phyloP scores from a whole-genome alignment of 2,888 invertebrate species.

The Aphodius granarius region DNA sequence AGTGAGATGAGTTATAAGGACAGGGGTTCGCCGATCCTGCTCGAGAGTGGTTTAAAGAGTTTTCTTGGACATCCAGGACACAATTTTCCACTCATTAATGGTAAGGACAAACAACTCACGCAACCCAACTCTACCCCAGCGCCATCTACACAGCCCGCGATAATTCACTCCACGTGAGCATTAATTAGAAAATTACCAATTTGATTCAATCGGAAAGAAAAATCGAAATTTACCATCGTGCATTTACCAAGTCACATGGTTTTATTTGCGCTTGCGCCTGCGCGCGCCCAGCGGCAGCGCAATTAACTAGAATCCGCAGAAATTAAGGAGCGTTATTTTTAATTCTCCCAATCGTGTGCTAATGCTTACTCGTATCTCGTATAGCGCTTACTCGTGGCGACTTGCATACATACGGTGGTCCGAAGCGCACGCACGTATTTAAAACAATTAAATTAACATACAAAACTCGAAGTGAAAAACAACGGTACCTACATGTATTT shows the following conservation, averaged over 20 bases:
- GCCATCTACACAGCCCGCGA: neutral
- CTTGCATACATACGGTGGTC: neutral
- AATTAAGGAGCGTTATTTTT: slow-evolving; percentile 47
- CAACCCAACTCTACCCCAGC: neutral
- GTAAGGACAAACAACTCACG: slow-evolving; percentile 53
- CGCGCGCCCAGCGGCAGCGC: slow-evolving; percentile 23
- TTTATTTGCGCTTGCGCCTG: slow-evolving; percentile 35
- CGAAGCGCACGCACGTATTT: neutral
- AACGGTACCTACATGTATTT: neutral
- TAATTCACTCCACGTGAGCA: no score
- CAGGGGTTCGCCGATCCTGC: slow-evolving; percentile 81
- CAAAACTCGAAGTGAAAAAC: slow-evolving; percentile 4
- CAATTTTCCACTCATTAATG: slow-evolving; percentile 77
- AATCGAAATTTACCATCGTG: slow-evolving; percentile 28
- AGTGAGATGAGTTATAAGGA: slow-evolving; percentile 89
- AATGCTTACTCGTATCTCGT: slow-evolving; percentile 23
- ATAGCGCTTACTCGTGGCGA: neutral
- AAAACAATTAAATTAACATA: slow-evolving; percentile 13
- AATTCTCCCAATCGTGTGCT: slow-evolving; percentile 38
- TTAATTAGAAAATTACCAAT: slow-evolving; percentile 29
- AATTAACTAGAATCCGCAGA: slow-evolving; percentile 28
- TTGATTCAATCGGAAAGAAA: slow-evolving; percentile 21
- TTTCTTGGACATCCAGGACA: slow-evolving; percentile 82
- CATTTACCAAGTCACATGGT: slow-evolving; percentile 39
- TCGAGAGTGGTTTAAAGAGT: slow-evolving; percentile 86